Evolutionary conservation across 2,797 vertebrate species (phyloP), one percentile per base, ranked within the genome.

Genomic region (Typhlichthys subterraneus): DNA sequence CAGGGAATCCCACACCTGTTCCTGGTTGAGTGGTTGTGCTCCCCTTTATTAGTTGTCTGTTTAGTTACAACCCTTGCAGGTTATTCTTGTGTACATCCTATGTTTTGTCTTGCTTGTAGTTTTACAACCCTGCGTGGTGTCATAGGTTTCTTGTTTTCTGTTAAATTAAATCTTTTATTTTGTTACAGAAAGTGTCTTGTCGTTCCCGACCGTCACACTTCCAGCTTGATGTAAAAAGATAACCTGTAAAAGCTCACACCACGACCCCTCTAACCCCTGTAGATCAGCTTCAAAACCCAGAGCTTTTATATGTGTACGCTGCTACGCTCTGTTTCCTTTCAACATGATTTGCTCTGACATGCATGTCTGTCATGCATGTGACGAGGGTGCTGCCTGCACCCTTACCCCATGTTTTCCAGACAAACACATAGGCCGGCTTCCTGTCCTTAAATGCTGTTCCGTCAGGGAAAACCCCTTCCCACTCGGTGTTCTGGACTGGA

Each of bases 391-490:
- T 60, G 50, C 53, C 11, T 51, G 53, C 47, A 13, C 53, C 33
- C 94, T 91, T 80, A 97, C 96, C 94, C 90, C 93, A 94, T 0
- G 93, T 89, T 86, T 96, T 95, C 96, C 96, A 98, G 9, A 98
- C 95, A 54, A 95, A 97, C 85, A 98, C 95, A 50, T 95, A 98
- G n/a, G 73, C 87, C 0, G 94, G 94, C 1, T 82, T 92, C 71
- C 86, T 93, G 15, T 83, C 85, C 61, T 76, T 62, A 0, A 96
- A 74, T 0, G 88, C 89, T 0, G 65, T 78, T 4, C 95, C 94
- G 10, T 97, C 92, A 0, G 95, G 95, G 23, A 96, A 97, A 14
- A 91, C 46, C 0, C 88, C 87, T 1, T 91, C 84, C 75, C 85
- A 84, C 45, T 85, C 87, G 0, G 62, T 8, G 53, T 64, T 83